A percentile compares a stretch with the other conserved stretches of the same genome.
Conservation (phyloP, 1,140 invertebrate species). For the Cardiocondyla obscurior region DNA sequence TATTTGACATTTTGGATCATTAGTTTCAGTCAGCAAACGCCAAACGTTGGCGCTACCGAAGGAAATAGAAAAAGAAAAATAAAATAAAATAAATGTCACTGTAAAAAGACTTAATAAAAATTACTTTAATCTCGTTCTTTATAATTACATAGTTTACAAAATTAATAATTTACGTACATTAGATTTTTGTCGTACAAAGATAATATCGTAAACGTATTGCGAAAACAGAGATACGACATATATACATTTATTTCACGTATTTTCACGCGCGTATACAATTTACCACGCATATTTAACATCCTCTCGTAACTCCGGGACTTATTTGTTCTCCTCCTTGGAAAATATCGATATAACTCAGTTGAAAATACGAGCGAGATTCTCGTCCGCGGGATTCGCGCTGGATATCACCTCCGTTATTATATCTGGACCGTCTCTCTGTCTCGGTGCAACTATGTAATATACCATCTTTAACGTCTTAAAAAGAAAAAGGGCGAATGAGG, state of each 20-base stretch:
- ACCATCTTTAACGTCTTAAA: constrained; percentile 33
- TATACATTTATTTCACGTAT: neutral
- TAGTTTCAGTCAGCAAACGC: neutral
- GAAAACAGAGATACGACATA: no score
- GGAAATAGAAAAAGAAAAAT: neutral
- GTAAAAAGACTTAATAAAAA: neutral
- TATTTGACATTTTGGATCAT: constrained; percentile 44
- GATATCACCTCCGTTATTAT: neutral
- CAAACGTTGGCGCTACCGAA: neutral
- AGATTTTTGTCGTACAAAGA: no score
- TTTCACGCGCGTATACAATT: neutral
- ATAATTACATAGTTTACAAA: no score
- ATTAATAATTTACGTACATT: no score
- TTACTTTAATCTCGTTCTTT: no score
- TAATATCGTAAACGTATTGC: neutral
- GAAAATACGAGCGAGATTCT: neutral
- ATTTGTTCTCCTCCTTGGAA: neutral
- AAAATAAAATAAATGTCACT: no score
- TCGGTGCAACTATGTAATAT: neutral
- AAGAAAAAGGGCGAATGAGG: constrained; percentile 9
- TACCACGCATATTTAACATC: neutral
- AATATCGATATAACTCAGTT: neutral
- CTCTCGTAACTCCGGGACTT: neutral
- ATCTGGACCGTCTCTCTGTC: neutral
- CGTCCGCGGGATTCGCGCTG: neutral